Evolutionary conservation across 2,888 invertebrate genomes (phyloP), one percentile per base, ranked within the genome.

Genomic region (Tinea pellionella): DNA sequence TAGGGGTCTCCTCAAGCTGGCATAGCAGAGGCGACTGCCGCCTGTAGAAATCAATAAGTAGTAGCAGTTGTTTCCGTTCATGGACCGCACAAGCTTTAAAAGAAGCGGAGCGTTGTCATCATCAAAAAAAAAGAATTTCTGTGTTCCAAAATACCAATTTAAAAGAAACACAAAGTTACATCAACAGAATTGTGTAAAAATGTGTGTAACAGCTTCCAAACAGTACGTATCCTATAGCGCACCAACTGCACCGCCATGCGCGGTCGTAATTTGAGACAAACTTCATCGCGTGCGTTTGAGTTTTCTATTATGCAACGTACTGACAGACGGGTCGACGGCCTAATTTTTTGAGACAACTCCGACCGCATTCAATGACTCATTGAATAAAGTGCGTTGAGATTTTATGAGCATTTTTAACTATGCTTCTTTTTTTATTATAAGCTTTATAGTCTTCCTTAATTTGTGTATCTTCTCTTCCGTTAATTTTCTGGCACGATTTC

Each of bases 301-400:
- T 57, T 57, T 65, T 64, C 66, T 65, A 71, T 78, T 77, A 77
- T 74, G 78, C 69, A 80, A 80, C 69, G 64, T 68, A 62, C 69
- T 57, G 57, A 57, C 30, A 32, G 57, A 57, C 57, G 57, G 80
- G 78, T 80, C 80, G 71, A 68, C 67, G 80, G 64, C 78, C 79
- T 68, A 79, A 75, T 80, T 80, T 66, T 71, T 72, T 64, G 67
- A 66, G 68, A 70, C 68, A 69, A 66, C 67, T 64, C 61, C 58
- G 60, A 60, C 62, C 61, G 61, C 63, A 59, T 56, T 42, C 60
- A 37, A 57, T 57, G 57, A 57, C 57, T 57, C 57, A 57, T 57
- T 32, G 57, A 32, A 57, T 57, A 57, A 57, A 57, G 57, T 57
- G 57, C 32, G 57, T 57, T 32, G 57, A 57, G 57, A 32, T 57